Evolutionary conservation across 2,888 invertebrate genomes (phyloP).

Genomic region (Tenodera sinensis): DNA sequence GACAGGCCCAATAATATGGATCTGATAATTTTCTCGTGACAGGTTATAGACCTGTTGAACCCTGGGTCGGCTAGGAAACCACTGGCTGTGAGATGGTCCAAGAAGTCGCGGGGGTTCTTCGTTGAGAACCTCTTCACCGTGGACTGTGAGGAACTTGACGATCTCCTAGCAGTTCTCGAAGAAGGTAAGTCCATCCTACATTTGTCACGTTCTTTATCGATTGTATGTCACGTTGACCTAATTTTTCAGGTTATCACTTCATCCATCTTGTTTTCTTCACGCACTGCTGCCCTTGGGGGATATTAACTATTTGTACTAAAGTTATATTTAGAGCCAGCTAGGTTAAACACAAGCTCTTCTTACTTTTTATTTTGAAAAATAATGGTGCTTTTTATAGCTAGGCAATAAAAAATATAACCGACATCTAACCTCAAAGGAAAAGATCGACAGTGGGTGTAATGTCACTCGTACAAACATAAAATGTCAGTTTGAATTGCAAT

Average conservation of each 20-base stretch:
- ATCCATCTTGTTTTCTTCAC: neutral
- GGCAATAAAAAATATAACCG: too few relatives aligned
- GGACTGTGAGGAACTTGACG: constrained; percentile 89
- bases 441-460: too few relatives aligned
- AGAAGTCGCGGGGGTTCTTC: constrained; percentile 88
- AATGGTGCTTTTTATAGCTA: too few relatives aligned
- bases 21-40: constrained; percentile 18
- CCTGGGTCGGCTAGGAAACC: constrained; percentile 78
- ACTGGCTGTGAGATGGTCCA: constrained; percentile 89
- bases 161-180: constrained; percentile 87
- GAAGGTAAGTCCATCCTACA: constrained; percentile 62
- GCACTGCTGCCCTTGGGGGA: too few relatives aligned
- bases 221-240: too few relatives aligned
- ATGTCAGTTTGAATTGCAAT: too few relatives aligned
- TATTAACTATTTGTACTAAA: too few relatives aligned
- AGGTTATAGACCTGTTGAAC: constrained; percentile 93
- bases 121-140: constrained; percentile 95
- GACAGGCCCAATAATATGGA: neutral
- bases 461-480: too few relatives aligned
- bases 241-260: neutral
- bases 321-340: too few relatives aligned
- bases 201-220: neutral
- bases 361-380: too few relatives aligned
- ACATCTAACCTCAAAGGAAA: too few relatives aligned
- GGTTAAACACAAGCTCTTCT: too few relatives aligned